These are phyloP conservation scores for Homarus americanus DNA, from an alignment of 1,140 invertebrate species.

Conservation along the genomic window DNA sequence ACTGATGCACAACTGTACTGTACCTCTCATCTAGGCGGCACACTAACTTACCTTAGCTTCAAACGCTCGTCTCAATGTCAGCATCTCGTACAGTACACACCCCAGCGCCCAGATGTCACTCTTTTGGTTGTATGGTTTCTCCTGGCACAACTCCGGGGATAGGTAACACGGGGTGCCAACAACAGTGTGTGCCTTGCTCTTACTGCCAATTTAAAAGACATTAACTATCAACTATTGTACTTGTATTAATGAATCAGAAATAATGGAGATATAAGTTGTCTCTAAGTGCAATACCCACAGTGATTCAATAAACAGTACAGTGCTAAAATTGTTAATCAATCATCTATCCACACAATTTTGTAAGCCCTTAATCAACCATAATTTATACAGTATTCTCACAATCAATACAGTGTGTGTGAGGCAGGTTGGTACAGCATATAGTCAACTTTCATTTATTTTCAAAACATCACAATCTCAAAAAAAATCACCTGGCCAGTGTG, in stretches of 20 bases:
- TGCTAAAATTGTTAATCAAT: too few relatives aligned
- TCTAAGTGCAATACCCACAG: too few relatives aligned
- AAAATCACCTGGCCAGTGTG: too few relatives aligned
- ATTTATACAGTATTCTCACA: too few relatives aligned
- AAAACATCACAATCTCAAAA: too few relatives aligned
- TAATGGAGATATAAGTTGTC: neutral
- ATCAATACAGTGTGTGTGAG: too few relatives aligned
- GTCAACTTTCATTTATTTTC: too few relatives aligned
- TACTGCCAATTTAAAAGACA: constrained; percentile 75
- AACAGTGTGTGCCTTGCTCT: constrained; percentile 82
- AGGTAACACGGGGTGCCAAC: constrained; percentile 92
- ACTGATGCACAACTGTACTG: too few relatives aligned
- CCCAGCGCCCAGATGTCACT: constrained; percentile 93
- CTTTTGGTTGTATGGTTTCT: constrained; percentile 86
- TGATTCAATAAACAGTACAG: too few relatives aligned
- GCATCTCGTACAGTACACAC: constrained; percentile 88
- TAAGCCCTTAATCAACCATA: too few relatives aligned
- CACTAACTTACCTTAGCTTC: constrained; percentile 78
- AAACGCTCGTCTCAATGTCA: constrained; percentile 83
- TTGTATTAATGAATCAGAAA: neutral
- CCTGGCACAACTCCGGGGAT: constrained; percentile 90
- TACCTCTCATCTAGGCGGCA: neutral
- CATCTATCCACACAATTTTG: too few relatives aligned
- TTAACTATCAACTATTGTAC: neutral
- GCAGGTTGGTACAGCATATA: too few relatives aligned